Percentiles rank a stretch among this genome's conserved stretches.
phyloP scores from a whole-genome alignment of 2,797 vertebrate species.

The Microchirus variegatus region DNA sequence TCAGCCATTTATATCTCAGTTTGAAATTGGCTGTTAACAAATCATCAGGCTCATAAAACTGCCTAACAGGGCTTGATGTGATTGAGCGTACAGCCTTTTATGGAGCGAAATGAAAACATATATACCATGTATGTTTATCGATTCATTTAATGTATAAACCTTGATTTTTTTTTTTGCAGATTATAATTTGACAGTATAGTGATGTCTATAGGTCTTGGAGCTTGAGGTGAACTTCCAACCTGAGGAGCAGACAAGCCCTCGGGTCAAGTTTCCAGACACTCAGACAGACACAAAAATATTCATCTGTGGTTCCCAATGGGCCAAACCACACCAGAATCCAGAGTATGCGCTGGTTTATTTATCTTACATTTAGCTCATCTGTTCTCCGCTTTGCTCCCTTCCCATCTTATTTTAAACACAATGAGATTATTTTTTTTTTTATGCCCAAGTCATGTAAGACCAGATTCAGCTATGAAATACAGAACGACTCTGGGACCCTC shows the following conservation, averaged over 20 bases:
- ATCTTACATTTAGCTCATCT: slow-evolving; percentile 15
- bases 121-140: slow-evolving; percentile 9
- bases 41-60: slow-evolving; percentile 58
- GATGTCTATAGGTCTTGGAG: slow-evolving; percentile 7
- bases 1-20: slow-evolving; percentile 50
- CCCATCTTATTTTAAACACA: slow-evolving; percentile 37
- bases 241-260: slow-evolving; percentile 39
- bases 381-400: slow-evolving; percentile 5
- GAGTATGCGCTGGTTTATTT: slow-evolving; percentile 28
- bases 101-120: slow-evolving; percentile 34
- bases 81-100: slow-evolving; percentile 40
- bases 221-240: slow-evolving; percentile 42
- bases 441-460: slow-evolving; percentile 28
- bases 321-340: slow-evolving; percentile 32
- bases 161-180: slow-evolving; percentile 18
- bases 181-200: slow-evolving; percentile 17
- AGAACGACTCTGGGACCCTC: slow-evolving; percentile 6
- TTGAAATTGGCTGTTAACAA: slow-evolving; percentile 64
- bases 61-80: slow-evolving; percentile 34
- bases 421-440: slow-evolving; percentile 7
- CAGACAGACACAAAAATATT: slow-evolving; percentile 49
- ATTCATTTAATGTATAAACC: slow-evolving; percentile 14
- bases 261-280: slow-evolving; percentile 54
- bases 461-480: slow-evolving; percentile 18
- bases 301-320: slow-evolving; percentile 27